Conservation (phyloP, 2,888 invertebrate genomes). For the Lasius platythorax region DNA sequence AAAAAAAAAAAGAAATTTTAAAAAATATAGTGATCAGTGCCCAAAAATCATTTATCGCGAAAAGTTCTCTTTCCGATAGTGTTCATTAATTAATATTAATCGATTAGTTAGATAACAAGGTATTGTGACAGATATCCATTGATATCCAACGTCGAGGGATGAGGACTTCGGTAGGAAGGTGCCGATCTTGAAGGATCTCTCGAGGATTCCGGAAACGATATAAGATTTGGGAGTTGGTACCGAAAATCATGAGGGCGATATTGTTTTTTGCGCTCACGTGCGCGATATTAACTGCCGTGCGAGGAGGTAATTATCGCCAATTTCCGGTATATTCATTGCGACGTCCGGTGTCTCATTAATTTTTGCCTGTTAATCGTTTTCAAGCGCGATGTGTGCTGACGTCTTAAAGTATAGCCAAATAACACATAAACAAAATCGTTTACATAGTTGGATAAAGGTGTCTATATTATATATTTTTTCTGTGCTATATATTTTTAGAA, state of each 20-base stretch:
- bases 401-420: neutral
- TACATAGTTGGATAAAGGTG: neutral
- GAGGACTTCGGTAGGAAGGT: constrained; percentile 43
- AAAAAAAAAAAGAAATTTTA: neutral
- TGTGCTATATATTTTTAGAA: neutral
- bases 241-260: constrained; percentile 15
- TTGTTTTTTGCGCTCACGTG: constrained; percentile 36
- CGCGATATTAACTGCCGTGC: constrained; percentile 31
- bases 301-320: constrained; percentile 57
- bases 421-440: neutral
- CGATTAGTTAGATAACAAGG: neutral
- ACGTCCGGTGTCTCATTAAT: constrained; percentile 47
- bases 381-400: no score
- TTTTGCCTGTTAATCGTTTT: constrained; percentile 17
- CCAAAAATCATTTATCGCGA: neutral
- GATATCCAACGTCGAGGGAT: constrained; percentile 46
- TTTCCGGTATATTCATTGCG: constrained; percentile 13
- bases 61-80: neutral
- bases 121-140: neutral
- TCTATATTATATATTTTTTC: constrained; percentile 1
- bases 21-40: neutral
- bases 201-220: constrained; percentile 25
- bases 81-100: neutral
- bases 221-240: neutral
- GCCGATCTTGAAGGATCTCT: constrained; percentile 7